These are phyloP conservation scores for Zaprionus kolodkinae DNA, from an alignment of 1,140 invertebrate genomes.

Conservation along the genomic window DNA sequence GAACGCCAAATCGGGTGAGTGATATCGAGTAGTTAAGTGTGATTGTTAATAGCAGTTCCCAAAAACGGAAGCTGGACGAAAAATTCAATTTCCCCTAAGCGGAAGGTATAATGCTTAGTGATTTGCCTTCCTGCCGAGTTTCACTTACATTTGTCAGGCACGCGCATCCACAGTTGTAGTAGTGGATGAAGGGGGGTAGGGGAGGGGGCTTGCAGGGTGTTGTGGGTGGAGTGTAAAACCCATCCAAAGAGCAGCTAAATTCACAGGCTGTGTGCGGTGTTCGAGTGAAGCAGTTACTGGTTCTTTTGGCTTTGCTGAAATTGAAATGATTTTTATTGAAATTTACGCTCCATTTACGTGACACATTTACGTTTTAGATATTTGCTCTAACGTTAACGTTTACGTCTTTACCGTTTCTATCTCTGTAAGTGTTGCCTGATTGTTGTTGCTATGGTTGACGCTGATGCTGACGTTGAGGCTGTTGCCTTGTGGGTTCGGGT, in stretches of 20 bases:
- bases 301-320: slow-evolving; percentile 71
- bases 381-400: slow-evolving; percentile 54
- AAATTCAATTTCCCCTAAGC: slow-evolving; percentile 77
- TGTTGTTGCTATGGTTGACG: slow-evolving; percentile 53
- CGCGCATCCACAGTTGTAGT: slow-evolving; percentile 31
- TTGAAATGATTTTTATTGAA: slow-evolving; percentile 83
- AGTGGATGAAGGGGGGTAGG: neutral
- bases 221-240: neutral
- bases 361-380: slow-evolving; percentile 82
- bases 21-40: slow-evolving; percentile 22
- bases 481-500: neutral
- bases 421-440: slow-evolving; percentile 66
- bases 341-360: slow-evolving; percentile 83
- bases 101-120: slow-evolving; percentile 76
- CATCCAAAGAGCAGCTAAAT: slow-evolving; percentile 16
- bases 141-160: slow-evolving; percentile 50
- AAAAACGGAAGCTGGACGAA: slow-evolving; percentile 33
- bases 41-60: slow-evolving; percentile 39
- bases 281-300: slow-evolving; percentile 54
- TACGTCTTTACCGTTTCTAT: slow-evolving; percentile 28
- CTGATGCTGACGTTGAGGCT: slow-evolving; percentile 18
- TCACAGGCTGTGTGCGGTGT: slow-evolving; percentile 32
- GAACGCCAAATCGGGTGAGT: slow-evolving; percentile 87
- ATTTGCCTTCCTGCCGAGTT: slow-evolving; percentile 48
- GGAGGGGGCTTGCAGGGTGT: too few species aligned